Conservation (phyloP, 23 tunicate genomes). For the Clavelina lepadiformis region DNA sequence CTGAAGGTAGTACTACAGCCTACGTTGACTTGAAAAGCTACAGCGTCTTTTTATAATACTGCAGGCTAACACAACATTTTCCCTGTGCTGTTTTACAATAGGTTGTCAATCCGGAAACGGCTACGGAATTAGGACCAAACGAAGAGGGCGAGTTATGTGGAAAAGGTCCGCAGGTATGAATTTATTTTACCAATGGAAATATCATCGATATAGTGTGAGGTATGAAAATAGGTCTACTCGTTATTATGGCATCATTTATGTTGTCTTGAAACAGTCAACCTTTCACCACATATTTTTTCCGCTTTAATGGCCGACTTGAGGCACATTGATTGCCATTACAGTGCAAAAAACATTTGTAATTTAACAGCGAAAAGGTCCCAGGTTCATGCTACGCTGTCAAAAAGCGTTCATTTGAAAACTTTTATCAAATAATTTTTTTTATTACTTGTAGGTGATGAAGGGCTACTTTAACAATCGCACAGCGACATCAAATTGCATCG, state of each 20-base stretch:
- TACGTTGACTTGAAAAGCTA: neutral
- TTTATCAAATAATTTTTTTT: neutral
- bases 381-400: no score
- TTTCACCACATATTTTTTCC: neutral
- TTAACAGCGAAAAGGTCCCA: neutral
- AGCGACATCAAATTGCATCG: conserved; percentile 45
- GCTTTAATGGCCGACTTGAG: neutral
- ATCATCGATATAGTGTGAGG: no score
- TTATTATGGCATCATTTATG: neutral
- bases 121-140: conserved; percentile 50
- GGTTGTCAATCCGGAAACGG: conserved; percentile 53
- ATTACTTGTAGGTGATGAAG: conserved; percentile 45
- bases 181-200: no score
- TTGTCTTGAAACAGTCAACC: neutral
- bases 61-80: no score
- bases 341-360: neutral
- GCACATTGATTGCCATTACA: neutral
- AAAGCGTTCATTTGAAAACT: no score
- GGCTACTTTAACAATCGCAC: conserved; percentile 54
- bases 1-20: neutral
- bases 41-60: no score
- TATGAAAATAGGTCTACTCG: neutral
- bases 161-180: conserved; percentile 61
- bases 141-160: conserved; percentile 60
- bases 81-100: neutral